These are phyloP conservation scores for Thera obeliscata DNA, from an alignment of 2,888 invertebrate genomes.

Conservation along the genomic window DNA sequence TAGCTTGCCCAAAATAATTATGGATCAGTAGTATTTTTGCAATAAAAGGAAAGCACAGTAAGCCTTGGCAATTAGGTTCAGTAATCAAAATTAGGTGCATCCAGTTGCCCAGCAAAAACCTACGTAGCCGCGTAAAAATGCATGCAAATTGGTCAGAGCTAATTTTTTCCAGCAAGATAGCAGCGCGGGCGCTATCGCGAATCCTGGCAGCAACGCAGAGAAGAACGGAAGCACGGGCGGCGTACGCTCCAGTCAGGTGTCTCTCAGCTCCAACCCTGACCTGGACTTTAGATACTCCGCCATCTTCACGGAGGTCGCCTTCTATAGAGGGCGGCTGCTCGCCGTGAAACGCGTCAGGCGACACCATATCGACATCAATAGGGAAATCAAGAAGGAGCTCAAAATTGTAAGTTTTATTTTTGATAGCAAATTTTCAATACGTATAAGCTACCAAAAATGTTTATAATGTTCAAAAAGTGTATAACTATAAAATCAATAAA, in stretches of 20 bases:
- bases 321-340: constrained; percentile 94
- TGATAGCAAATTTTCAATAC: no score
- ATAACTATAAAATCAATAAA: no score
- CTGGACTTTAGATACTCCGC: constrained; percentile 95
- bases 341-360: constrained; percentile 94
- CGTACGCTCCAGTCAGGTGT: constrained; percentile 94
- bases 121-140: constrained; percentile 1
- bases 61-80: not conserved
- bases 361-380: constrained; percentile 93
- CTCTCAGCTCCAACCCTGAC: constrained; percentile 96
- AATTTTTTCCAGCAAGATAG: constrained; percentile 84
- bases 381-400: constrained; percentile 96
- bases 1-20: no score
- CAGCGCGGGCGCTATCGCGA: constrained; percentile 89
- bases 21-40: not conserved
- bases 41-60: not conserved
- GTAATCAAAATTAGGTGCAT: not conserved
- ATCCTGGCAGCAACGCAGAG: constrained; percentile 89
- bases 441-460: no score
- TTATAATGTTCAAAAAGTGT: no score
- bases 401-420: constrained; percentile 89
- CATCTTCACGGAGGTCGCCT: constrained; percentile 95
- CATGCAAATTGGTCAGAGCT: constrained; percentile 76
- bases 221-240: constrained; percentile 68
- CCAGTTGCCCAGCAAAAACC: not conserved